These are phyloP conservation scores for Margarornis squamiger DNA, from an alignment of 2,797 vertebrate genomes.

Conservation along the genomic window DNA sequence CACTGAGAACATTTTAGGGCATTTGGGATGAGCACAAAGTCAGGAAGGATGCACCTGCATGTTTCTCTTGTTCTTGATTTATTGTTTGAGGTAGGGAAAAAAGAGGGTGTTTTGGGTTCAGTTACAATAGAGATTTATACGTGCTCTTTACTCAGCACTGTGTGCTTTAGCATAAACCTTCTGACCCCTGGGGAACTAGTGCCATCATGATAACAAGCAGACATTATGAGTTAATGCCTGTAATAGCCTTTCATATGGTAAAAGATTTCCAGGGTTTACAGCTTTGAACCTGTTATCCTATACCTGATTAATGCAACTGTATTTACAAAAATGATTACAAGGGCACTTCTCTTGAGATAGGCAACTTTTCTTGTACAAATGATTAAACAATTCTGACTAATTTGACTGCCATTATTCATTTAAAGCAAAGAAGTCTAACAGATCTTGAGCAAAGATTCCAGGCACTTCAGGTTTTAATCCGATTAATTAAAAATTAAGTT, in stretches of 20 bases:
- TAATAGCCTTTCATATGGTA: constrained; percentile 58
- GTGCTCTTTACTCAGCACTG: neutral
- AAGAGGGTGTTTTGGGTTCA: constrained; percentile 5
- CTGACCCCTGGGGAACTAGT: neutral
- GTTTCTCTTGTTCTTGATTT: neutral
- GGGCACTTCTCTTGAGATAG: constrained; percentile 36
- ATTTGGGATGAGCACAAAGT: neutral
- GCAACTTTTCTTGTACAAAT: constrained; percentile 51
- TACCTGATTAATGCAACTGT: constrained; percentile 47
- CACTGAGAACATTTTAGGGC: neutral
- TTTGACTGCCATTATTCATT: neutral
- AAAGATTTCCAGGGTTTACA: constrained; percentile 78
- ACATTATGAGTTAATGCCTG: constrained; percentile 49
- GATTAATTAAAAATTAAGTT: neutral
- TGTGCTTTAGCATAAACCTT: neutral
- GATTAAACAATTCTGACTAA: constrained; percentile 60
- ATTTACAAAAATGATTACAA: constrained; percentile 65
- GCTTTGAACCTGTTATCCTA: constrained; percentile 75
- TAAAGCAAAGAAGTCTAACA: constrained; percentile 7
- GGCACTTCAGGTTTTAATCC: neutral
- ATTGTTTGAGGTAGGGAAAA: neutral
- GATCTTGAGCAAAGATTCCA: neutral
- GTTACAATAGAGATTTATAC: neutral
- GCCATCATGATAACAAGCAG: neutral
- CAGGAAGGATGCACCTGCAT: neutral